phyloP scores from a whole-genome alignment of 2,113 vertebrate genomes.

The Phainopepla nitens region DNA sequence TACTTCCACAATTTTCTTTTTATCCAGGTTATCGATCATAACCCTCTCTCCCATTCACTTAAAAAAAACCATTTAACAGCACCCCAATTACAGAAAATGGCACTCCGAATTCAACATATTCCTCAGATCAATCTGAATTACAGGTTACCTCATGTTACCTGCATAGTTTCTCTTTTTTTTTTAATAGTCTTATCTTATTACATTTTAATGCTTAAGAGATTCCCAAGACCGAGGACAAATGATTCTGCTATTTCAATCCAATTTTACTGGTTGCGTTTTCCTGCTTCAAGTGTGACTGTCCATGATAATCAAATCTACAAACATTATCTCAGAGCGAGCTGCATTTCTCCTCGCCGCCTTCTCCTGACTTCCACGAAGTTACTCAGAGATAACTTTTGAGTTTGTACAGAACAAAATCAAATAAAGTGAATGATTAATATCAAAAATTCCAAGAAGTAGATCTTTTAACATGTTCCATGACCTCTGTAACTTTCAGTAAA shows the following conservation, averaged over 20 bases:
- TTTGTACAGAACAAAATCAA: background rate
- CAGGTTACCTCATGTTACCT: background rate
- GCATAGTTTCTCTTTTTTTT: background rate
- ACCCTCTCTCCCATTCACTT: background rate
- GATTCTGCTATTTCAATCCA: conserved; percentile 8
- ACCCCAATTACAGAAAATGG: background rate
- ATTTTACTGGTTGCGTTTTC: conserved; percentile 13
- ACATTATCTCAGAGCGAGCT: background rate
- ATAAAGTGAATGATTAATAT: background rate
- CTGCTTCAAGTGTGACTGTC: background rate
- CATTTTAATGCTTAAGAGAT: conserved; percentile 6
- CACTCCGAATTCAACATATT: background rate
- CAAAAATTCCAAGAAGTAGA: background rate
- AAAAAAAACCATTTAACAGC: background rate
- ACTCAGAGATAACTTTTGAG: background rate
- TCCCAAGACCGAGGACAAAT: conserved; percentile 30
- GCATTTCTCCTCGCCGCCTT: background rate
- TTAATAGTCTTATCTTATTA: background rate
- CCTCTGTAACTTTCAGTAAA: background rate
- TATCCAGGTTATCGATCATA: background rate
- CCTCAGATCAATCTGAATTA: background rate
- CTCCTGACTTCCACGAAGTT: background rate
- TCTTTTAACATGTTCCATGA: background rate
- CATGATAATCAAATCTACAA: conserved; percentile 33
- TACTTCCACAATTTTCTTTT: background rate